Evolutionary conservation across 2,113 vertebrate genomes (phyloP).

Genomic region (Rhinichthys klamathensis): DNA sequence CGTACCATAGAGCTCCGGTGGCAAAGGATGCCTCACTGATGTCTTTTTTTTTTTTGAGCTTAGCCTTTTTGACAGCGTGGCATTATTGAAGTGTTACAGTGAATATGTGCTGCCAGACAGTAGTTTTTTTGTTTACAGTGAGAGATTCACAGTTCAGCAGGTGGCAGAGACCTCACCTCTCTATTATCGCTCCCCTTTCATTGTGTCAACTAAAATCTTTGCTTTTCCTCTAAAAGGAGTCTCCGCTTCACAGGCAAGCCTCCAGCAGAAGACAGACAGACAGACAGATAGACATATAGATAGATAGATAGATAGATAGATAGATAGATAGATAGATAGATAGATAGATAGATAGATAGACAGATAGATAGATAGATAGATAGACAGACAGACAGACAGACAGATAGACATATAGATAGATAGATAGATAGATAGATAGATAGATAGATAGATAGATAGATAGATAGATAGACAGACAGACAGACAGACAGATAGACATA

Average conservation of each 20-base stretch:
- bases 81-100: slow-evolving; percentile 17
- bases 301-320: neutral
- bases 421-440: neutral
- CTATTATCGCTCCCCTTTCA: slow-evolving; percentile 27
- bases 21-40: slow-evolving; percentile 26
- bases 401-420: neutral
- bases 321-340: neutral
- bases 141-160: slow-evolving; percentile 51
- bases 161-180: slow-evolving; percentile 40
- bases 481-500: too few species aligned
- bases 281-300: neutral
- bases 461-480: neutral
- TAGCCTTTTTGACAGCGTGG: slow-evolving; percentile 33
- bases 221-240: slow-evolving; percentile 4
- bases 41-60: slow-evolving; percentile 1
- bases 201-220: slow-evolving; percentile 22
- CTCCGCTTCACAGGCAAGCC: neutral
- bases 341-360: neutral
- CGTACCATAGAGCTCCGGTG: neutral
- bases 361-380: neutral
- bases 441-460: too few species aligned
- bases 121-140: slow-evolving; percentile 44
- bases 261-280: neutral
- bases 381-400: too few species aligned
- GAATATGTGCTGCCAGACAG: slow-evolving; percentile 23